Base-by-base conservation (phyloP, 1,140 invertebrate genomes). In the Tetramorium alpestre region DNA sequence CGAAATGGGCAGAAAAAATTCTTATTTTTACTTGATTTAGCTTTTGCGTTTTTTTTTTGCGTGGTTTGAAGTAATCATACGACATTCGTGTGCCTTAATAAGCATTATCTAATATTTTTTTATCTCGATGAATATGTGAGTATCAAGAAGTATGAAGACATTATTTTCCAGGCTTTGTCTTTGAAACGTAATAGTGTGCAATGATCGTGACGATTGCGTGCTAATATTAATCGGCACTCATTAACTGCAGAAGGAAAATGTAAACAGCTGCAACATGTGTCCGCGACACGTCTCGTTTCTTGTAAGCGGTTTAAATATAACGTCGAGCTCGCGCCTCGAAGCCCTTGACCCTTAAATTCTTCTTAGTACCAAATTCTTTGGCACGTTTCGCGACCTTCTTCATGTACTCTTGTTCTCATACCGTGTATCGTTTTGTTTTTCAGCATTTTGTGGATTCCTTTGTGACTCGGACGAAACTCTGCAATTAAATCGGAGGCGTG, bases 331-430 rank as follows among this genome's bases (percentile, higher is more conserved):
- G 73, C 33, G 54, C 51, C 51, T 11, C 38, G 78, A 72, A 58
- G 78, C 78, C 80, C 80, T 82, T 82, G 80, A 82, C 80, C 80
- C 80, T 82, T 82, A 82, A 82, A 82, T 72, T 72, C 67, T 58
- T 58, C 80, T 73, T 22, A 58, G 54, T 51, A 60, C 8, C 25
- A 25, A 72, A 73, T 73, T 47, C 80, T 33, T 41, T 82, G 80
- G 80, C 80, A 82, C 51, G 18, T 44, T 10, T 60, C 38, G 58
- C 80, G 25, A 18, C 11, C 41, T 73, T 82, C 78, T 28, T 18
- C 1, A 13, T 73, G 22, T 60, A 60, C 7, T 82, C 7, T 82
- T 82, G 44, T 82, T 82, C 51, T 82, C 49, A 82, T 82, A 58
- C 38, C 3, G 13, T 82, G 38, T 72, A 18, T 73, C 64, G 3